phyloP scores from a whole-genome alignment of 1,140 invertebrate species.

The Prorops nasuta region DNA sequence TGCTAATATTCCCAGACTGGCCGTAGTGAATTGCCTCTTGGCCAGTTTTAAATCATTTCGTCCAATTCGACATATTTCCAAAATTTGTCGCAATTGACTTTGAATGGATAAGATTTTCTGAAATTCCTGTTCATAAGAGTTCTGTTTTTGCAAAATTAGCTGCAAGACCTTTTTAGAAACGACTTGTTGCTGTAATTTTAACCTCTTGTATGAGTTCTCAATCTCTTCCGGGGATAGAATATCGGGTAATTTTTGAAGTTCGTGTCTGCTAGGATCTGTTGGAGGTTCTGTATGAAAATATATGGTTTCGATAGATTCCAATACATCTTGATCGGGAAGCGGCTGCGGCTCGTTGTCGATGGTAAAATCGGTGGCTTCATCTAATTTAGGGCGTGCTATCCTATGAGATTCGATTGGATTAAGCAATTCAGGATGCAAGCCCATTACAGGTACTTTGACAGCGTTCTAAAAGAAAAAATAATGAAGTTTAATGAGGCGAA shows the following conservation, averaged over 20 bases:
- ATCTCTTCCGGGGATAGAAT: constrained; percentile 67
- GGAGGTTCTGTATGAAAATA: constrained; percentile 64
- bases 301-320: constrained; percentile 69
- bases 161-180: constrained; percentile 90
- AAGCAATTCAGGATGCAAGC: constrained; percentile 43
- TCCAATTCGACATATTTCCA: constrained; percentile 70
- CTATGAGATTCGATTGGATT: constrained; percentile 37
- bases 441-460: constrained; percentile 47
- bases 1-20: constrained; percentile 81
- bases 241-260: constrained; percentile 68
- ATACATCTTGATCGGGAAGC: constrained; percentile 71
- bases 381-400: constrained; percentile 35
- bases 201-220: constrained; percentile 63
- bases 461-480: constrained; percentile 31
- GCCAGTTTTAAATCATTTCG: constrained; percentile 71
- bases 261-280: constrained; percentile 69
- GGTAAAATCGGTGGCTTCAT: constrained; percentile 36
- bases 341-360: constrained; percentile 57
- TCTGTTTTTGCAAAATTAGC: constrained; percentile 86
- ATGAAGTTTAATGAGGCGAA: not conserved
- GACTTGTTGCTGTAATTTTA: constrained; percentile 76
- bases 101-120: constrained; percentile 77
- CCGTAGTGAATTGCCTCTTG: constrained; percentile 77
- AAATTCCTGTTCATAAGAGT: constrained; percentile 80
- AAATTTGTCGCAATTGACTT: constrained; percentile 68